Evolutionary conservation across 1,140 invertebrate species (phyloP).

Genomic region (Mercenaria mercenaria): DNA sequence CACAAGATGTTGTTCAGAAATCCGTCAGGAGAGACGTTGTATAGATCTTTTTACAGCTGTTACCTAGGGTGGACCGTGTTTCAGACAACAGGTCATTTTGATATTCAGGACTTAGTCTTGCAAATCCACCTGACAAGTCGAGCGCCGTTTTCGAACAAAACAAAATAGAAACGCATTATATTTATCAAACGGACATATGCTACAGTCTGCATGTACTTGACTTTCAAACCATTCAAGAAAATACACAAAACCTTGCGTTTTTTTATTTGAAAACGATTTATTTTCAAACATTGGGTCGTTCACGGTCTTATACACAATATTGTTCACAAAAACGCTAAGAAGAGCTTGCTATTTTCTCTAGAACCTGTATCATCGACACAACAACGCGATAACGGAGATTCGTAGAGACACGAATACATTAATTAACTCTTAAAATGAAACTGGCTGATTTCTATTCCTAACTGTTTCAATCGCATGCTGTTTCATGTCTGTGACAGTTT

Average conservation of each 20-base stretch:
- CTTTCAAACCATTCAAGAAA: neutral
- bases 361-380: neutral
- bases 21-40: neutral
- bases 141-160: neutral
- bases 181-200: neutral
- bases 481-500: neutral
- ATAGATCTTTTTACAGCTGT: neutral
- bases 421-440: neutral
- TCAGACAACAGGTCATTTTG: neutral
- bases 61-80: neutral
- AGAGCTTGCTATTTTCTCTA: neutral
- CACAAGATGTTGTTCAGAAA: neutral
- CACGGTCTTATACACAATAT: neutral
- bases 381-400: neutral
- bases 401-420: neutral
- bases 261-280: neutral
- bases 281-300: neutral
- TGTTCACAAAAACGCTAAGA: neutral
- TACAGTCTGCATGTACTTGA: neutral
- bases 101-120: neutral
- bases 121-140: neutral
- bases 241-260: neutral
- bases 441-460: neutral
- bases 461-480: neutral
- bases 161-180: neutral